Evolutionary conservation across 2,113 vertebrate species (phyloP).

Genomic region (Calypte anna): DNA sequence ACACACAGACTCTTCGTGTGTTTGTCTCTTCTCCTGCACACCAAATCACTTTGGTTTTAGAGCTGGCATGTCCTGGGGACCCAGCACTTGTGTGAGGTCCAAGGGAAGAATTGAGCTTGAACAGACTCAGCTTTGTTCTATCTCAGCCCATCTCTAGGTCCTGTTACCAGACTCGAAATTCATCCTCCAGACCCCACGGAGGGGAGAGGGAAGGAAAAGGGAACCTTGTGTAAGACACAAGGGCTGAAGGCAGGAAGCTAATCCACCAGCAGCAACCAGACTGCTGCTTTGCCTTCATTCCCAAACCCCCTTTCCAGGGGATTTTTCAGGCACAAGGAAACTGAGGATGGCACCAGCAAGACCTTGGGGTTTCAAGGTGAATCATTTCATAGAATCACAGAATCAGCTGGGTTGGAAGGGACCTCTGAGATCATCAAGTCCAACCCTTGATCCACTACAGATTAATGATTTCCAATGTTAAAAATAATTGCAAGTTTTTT

Average conservation of each 20-base stretch:
- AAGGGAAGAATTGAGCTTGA: neutral
- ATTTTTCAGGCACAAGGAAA: neutral
- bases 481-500: neutral
- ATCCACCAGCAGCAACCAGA: neutral
- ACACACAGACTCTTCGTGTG: accelerated
- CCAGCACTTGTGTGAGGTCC: neutral
- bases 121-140: neutral
- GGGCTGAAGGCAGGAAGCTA: neutral
- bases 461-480: neutral
- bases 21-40: neutral
- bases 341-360: accelerated
- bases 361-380: neutral
- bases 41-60: neutral
- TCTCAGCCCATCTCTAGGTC: neutral
- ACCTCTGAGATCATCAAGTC: too few species aligned
- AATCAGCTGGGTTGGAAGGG: too few species aligned
- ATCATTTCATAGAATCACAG: neutral
- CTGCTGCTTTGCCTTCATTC: neutral
- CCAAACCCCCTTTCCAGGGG: neutral
- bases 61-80: neutral
- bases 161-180: neutral
- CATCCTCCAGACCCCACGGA: neutral
- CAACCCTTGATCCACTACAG: too few species aligned
- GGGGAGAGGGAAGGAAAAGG: neutral
- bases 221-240: neutral